Percentiles rank a stretch among this genome's conserved stretches.
These are phyloP conservation scores for Bombus waltoni DNA, from an alignment of 1,140 invertebrate species.

Conservation along the genomic window DNA sequence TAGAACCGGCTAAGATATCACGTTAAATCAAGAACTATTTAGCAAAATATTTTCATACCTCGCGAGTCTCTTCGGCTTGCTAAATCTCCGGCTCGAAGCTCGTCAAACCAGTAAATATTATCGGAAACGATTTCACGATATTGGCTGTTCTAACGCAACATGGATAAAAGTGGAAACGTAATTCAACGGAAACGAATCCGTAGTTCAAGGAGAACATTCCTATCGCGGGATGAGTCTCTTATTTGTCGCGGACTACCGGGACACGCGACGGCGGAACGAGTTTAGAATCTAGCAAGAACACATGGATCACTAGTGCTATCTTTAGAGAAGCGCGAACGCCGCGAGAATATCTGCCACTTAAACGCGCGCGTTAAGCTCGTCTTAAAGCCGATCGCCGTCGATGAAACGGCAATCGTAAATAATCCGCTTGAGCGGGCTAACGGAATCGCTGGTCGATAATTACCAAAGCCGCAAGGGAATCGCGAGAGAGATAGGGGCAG, in stretches of 20 bases:
- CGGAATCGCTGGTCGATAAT: constrained; percentile 11
- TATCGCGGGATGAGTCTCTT: constrained; percentile 1
- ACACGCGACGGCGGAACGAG: constrained; percentile 42
- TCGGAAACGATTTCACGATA: background rate
- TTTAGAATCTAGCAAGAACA: constrained; percentile 57
- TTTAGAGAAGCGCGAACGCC: constrained; percentile 66
- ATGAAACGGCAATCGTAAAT: constrained; percentile 17
- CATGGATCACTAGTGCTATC: constrained; percentile 65
- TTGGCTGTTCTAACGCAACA: background rate
- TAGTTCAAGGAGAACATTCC: background rate
- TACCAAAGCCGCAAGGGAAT: background rate
- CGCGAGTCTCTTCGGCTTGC: too few species aligned
- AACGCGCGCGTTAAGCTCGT: constrained; percentile 27
- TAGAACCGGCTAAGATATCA: background rate
- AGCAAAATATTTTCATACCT: constrained; percentile 2
- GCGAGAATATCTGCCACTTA: constrained; percentile 58
- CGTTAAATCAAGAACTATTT: background rate
- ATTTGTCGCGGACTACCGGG: background rate
- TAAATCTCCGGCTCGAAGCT: too few species aligned
- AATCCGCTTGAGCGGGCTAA: background rate
- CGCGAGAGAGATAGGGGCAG: too few species aligned
- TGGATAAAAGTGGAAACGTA: background rate
- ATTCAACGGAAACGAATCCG: background rate
- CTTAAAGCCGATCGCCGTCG: background rate
- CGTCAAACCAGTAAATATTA: background rate